Percentiles rank a stretch among this genome's conserved stretches.
These are phyloP conservation scores for Biston betularia DNA, from an alignment of 2,888 invertebrate species.

Conservation along the genomic window DNA sequence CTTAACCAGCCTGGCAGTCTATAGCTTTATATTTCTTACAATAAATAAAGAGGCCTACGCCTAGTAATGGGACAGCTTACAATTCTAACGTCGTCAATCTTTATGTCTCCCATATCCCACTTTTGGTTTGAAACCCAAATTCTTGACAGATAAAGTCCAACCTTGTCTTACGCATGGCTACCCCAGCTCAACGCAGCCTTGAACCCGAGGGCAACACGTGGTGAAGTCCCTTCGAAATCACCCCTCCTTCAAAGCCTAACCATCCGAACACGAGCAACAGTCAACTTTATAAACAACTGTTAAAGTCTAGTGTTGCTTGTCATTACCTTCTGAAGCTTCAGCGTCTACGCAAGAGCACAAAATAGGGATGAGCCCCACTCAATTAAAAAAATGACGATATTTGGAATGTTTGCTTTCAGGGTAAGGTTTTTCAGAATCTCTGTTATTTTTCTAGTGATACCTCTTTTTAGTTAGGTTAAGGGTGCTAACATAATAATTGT, in stretches of 20 bases:
- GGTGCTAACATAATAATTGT: no score
- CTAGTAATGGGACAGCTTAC: no score
- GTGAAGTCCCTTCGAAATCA: slow-evolving; percentile 66
- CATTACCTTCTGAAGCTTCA: slow-evolving; percentile 44
- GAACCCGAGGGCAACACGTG: slow-evolving; percentile 78
- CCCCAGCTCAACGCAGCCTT: slow-evolving; percentile 66
- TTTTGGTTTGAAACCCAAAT: no score
- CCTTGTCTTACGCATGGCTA: slow-evolving; percentile 43
- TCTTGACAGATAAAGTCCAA: no score
- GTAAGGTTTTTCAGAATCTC: slow-evolving; percentile 20
- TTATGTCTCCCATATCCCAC: no score
- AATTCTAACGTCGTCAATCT: no score
- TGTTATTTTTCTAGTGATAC: slow-evolving; percentile 10
- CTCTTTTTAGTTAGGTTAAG: slow-evolving; percentile 2
- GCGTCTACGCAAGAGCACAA: slow-evolving; percentile 18
- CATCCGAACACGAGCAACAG: slow-evolving; percentile 54
- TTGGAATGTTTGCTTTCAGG: slow-evolving; percentile 30
- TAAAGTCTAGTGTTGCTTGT: slow-evolving; percentile 62
- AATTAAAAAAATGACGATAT: slow-evolving; percentile 47
- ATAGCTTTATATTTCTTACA: no score
- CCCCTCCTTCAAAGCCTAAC: slow-evolving; percentile 67
- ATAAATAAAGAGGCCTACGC: no score
- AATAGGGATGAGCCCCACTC: slow-evolving; percentile 43
- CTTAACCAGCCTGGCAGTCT: no score
- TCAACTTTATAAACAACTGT: slow-evolving; percentile 56